Conservation (phyloP, 2,888 invertebrate genomes). For the Andrena fulva region DNA sequence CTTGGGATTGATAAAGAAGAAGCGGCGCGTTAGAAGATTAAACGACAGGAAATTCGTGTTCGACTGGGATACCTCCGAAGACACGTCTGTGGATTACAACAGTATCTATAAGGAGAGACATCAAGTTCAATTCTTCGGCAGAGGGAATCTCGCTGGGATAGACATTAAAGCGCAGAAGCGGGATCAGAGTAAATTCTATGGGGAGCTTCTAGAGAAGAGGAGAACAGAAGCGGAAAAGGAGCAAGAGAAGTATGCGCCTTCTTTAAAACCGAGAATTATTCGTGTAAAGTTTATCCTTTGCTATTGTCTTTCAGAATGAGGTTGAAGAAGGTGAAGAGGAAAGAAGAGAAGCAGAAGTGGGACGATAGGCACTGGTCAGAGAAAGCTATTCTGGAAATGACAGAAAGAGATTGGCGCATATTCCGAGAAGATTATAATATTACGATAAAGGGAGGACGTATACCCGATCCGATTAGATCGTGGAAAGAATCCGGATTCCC, state of each 20-base stretch:
- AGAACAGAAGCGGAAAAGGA: slow-evolving; percentile 98
- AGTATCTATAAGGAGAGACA: slow-evolving; percentile 98
- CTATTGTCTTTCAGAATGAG: slow-evolving; percentile 86
- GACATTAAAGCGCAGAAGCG: slow-evolving; percentile 98
- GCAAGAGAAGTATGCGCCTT: slow-evolving; percentile 90
- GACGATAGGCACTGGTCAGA: slow-evolving; percentile 99
- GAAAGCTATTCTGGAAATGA: slow-evolving; percentile 97
- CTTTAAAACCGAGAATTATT: neutral
- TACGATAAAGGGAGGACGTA: slow-evolving; percentile 98
- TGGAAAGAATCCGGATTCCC: slow-evolving; percentile 98
- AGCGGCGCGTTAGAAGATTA: slow-evolving; percentile 94
- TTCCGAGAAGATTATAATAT: slow-evolving; percentile 99
- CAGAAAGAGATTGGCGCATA: slow-evolving; percentile 99
- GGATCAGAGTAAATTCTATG: slow-evolving; percentile 98
- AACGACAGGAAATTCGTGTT: slow-evolving; percentile 99
- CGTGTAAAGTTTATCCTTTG: neutral
- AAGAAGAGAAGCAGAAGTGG: slow-evolving; percentile 99
- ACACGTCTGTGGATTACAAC: slow-evolving; percentile 99
- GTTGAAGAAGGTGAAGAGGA: slow-evolving; percentile 95
- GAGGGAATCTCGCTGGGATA: slow-evolving; percentile 99
- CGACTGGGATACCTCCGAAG: slow-evolving; percentile 99
- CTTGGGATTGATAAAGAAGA: slow-evolving; percentile 96
- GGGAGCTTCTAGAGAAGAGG: slow-evolving; percentile 96
- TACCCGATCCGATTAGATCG: slow-evolving; percentile 97
- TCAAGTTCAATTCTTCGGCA: slow-evolving; percentile 98